Conservation (phyloP, 2,888 invertebrate species). For the Temnothorax rugatulus region DNA sequence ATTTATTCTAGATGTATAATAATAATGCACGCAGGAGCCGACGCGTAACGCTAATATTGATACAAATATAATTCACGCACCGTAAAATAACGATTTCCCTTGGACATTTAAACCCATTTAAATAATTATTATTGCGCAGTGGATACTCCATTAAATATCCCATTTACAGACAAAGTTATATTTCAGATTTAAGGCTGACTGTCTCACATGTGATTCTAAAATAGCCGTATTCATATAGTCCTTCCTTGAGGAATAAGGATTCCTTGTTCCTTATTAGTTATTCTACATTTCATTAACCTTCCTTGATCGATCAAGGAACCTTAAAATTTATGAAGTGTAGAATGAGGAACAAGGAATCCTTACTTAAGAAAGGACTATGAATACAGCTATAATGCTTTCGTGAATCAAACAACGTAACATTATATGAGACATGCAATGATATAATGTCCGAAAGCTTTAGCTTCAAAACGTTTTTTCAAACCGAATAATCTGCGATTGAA, state of each 20-base stretch:
- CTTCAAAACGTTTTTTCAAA: neutral
- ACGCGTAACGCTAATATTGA: constrained; percentile 19
- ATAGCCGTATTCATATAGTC: no score
- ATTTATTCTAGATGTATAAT: constrained; percentile 13
- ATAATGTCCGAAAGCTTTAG: neutral
- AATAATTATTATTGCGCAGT: constrained; percentile 32
- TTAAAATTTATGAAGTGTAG: no score
- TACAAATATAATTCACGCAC: neutral
- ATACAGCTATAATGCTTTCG: neutral
- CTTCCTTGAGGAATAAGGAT: no score
- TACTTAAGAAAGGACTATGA: no score
- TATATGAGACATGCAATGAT: neutral
- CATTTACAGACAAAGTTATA: neutral
- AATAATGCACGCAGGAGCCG: neutral
- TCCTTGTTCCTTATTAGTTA: no score
- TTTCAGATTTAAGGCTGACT: neutral
- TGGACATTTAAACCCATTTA: constrained; percentile 26
- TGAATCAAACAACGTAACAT: neutral
- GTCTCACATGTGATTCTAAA: neutral
- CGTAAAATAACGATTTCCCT: neutral
- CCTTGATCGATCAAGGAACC: no score
- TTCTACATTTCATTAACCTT: no score
- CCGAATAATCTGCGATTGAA: neutral
- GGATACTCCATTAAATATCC: neutral
- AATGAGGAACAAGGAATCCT: no score